Evolutionary conservation across 2,888 invertebrate genomes (phyloP).

Genomic region (Phyto melanocephala): DNA sequence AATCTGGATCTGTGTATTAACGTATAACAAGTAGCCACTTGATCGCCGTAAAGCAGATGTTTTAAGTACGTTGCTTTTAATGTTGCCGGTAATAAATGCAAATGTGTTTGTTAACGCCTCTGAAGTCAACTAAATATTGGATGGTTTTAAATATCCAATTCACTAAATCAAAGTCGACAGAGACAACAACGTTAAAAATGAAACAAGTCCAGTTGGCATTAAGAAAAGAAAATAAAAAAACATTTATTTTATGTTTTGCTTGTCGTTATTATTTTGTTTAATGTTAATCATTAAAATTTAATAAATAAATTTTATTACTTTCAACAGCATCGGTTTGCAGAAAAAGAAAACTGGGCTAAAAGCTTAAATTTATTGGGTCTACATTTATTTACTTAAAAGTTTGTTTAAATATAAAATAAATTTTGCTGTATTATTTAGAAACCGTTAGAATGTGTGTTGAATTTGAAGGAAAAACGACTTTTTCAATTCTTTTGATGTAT

Average conservation of each 20-base stretch:
- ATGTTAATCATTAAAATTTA: not conserved
- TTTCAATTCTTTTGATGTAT: not conserved
- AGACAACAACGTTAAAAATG: not conserved
- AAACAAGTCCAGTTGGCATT: not conserved
- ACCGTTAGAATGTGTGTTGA: not conserved
- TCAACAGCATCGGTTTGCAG: not conserved
- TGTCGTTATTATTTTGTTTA: not conserved
- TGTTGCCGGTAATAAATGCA: not conserved
- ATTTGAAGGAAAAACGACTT: not conserved
- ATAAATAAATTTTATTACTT: conserved; percentile 4
- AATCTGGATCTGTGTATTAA: not conserved
- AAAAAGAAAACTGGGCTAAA: conserved; percentile 13
- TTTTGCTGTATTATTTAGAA: not conserved
- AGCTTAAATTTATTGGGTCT: conserved; percentile 5
- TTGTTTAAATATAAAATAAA: not conserved
- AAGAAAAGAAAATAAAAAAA: conserved; percentile 2
- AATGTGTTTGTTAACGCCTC: conserved; percentile 20
- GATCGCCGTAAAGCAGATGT: not conserved
- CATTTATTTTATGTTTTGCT: not conserved
- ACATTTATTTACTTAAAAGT: conserved; percentile 7
- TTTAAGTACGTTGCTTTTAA: not conserved
- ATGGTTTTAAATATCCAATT: conserved; percentile 14
- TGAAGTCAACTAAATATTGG: not conserved
- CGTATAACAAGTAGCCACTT: conserved; percentile 2
- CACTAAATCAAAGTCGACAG: conserved; percentile 29